phyloP scores from a whole-genome alignment of 2,113 vertebrate genomes.

The Neogale vison region DNA sequence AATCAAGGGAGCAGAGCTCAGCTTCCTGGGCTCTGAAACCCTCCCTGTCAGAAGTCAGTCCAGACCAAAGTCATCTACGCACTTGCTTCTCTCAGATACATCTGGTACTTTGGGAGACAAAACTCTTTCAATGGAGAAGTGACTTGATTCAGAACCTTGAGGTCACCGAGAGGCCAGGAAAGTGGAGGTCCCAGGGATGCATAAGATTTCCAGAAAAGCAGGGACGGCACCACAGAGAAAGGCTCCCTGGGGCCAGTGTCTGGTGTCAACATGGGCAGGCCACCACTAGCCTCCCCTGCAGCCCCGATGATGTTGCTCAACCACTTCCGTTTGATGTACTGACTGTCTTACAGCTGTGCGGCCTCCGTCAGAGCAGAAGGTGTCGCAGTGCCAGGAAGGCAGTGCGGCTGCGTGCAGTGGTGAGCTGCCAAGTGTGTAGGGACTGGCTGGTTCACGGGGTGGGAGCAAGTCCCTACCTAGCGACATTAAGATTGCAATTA shows the following conservation, averaged over 20 bases:
- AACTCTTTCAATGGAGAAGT: background rate
- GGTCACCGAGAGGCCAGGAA: background rate
- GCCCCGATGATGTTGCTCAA: fast-evolving
- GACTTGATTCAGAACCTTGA: background rate
- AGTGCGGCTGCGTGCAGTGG: fast-evolving
- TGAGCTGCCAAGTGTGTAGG: fast-evolving
- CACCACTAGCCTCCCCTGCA: fast-evolving
- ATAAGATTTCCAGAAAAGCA: background rate
- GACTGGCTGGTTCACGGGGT: no score
- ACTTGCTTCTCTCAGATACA: background rate
- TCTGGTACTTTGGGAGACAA: background rate
- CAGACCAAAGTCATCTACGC: fast-evolving
- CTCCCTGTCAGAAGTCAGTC: background rate
- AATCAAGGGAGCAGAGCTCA: no score
- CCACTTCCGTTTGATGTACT: fast-evolving
- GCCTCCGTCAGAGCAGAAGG: fast-evolving
- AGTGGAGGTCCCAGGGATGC: background rate
- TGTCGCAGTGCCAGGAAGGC: fast-evolving
- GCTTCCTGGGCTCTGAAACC: background rate
- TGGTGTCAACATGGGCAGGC: fast-evolving
- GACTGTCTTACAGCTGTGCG: fast-evolving
- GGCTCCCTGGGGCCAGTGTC: fast-evolving
- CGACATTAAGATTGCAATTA: fast-evolving
- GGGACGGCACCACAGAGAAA: fast-evolving
- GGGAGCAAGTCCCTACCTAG: background rate